These are phyloP conservation scores for Tauraco erythrolophus DNA, from an alignment of 2,113 vertebrate species.

Conservation along the genomic window DNA sequence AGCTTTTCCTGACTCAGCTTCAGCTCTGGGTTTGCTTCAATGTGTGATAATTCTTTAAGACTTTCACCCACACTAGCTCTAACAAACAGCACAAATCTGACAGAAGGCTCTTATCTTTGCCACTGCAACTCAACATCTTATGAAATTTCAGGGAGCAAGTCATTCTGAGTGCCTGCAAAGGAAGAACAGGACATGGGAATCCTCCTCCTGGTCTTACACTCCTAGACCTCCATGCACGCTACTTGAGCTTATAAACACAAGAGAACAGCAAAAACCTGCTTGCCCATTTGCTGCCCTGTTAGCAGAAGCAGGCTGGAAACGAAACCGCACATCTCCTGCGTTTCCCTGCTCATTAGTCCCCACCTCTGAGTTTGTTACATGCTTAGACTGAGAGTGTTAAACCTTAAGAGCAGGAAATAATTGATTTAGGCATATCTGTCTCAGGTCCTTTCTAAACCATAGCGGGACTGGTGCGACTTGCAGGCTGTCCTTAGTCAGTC, in stretches of 20 bases:
- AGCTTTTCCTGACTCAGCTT: background rate
- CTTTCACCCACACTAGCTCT: background rate
- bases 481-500: background rate
- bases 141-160: background rate
- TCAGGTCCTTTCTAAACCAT: background rate
- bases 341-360: background rate
- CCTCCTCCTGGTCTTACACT: background rate
- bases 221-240: rapidly evolving
- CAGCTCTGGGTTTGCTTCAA: background rate
- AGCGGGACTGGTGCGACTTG: background rate
- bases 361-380: background rate
- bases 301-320: background rate
- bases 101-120: background rate
- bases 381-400: background rate
- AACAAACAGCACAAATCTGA: background rate
- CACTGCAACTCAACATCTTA: background rate
- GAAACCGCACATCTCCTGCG: background rate
- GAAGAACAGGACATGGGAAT: background rate
- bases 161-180: background rate
- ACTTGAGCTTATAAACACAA: background rate
- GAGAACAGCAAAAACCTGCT: background rate
- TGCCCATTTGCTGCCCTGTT: background rate
- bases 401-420: background rate
- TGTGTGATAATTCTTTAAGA: background rate
- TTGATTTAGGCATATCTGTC: no score